Evolutionary conservation across 2,888 invertebrate genomes (phyloP).

Genomic region (Odontothrips loti): DNA sequence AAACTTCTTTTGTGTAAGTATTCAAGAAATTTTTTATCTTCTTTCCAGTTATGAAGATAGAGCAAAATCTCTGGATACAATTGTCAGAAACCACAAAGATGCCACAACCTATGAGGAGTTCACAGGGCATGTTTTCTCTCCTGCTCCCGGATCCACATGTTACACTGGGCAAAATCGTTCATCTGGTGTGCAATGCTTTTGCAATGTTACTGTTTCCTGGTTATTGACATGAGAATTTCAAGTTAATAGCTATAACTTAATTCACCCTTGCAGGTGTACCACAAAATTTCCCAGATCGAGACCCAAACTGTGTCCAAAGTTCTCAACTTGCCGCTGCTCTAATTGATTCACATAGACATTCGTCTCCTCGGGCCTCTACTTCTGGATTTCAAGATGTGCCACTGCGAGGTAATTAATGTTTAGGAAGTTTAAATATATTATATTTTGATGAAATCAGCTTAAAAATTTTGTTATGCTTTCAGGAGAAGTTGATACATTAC

Average conservation of each 20-base stretch:
- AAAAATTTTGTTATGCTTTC: conserved; percentile 35
- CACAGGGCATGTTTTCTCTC: conserved; percentile 66
- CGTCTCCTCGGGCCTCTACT: not conserved
- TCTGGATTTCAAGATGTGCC: not conserved
- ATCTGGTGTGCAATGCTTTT: conserved; percentile 41
- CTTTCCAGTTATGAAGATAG: conserved; percentile 80
- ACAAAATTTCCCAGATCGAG: conserved; percentile 40
- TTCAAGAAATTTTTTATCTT: conserved; percentile 12
- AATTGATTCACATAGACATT: conserved; percentile 6
- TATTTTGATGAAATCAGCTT: conserved; percentile 34
- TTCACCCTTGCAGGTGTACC: conserved; percentile 23
- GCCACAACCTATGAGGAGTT: conserved; percentile 89
- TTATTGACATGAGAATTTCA: too few species aligned
- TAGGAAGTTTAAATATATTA: not conserved
- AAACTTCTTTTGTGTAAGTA: conserved; percentile 9
- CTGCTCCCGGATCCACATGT: conserved; percentile 54
- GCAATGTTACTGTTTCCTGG: not conserved
- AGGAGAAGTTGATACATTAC: conserved; percentile 43
- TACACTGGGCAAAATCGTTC: conserved; percentile 42
- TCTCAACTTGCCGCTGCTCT: conserved; percentile 54
- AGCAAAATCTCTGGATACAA: conserved; percentile 75
- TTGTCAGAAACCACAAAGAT: conserved; percentile 80
- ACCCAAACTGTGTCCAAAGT: conserved; percentile 48
- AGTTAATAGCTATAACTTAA: too few species aligned
- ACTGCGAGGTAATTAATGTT: not conserved